Conservation (phyloP, 2,888 invertebrate genomes). For the Drosophila niveifrons region DNA sequence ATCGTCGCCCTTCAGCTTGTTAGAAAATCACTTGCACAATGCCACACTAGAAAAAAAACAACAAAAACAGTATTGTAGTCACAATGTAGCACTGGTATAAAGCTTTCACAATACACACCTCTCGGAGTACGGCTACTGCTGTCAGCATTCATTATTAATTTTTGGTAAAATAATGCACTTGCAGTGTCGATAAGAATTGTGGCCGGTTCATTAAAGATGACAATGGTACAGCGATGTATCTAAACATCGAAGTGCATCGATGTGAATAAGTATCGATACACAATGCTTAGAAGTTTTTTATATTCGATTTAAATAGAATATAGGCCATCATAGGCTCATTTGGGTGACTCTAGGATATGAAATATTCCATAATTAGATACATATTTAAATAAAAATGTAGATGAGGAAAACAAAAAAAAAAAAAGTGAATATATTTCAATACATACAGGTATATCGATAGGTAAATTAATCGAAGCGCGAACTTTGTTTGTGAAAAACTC, state of each 20-base stretch:
- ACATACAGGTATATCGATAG: no score
- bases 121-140: constrained; percentile 56
- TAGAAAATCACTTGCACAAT: constrained; percentile 54
- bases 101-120: constrained; percentile 57
- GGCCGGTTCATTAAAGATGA: constrained; percentile 30
- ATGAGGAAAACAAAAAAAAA: no score
- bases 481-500: no score
- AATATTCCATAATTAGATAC: no score
- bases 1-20: constrained; percentile 17
- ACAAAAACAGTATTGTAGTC: constrained; percentile 59
- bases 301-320: no score
- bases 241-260: background rate
- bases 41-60: constrained; percentile 76
- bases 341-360: no score
- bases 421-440: no score
- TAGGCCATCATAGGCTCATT: no score
- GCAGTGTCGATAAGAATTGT: constrained; percentile 8
- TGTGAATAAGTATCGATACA: background rate
- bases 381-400: no score
- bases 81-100: constrained; percentile 24
- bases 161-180: constrained; percentile 5
- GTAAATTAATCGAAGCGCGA: no score
- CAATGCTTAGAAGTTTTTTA: no score
- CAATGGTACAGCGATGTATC: background rate
- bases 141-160: constrained; percentile 62